These are phyloP conservation scores for Catalaphyllia jardinei DNA, from an alignment of 64 coral and sea anemone genomes.

Conservation along the genomic window DNA sequence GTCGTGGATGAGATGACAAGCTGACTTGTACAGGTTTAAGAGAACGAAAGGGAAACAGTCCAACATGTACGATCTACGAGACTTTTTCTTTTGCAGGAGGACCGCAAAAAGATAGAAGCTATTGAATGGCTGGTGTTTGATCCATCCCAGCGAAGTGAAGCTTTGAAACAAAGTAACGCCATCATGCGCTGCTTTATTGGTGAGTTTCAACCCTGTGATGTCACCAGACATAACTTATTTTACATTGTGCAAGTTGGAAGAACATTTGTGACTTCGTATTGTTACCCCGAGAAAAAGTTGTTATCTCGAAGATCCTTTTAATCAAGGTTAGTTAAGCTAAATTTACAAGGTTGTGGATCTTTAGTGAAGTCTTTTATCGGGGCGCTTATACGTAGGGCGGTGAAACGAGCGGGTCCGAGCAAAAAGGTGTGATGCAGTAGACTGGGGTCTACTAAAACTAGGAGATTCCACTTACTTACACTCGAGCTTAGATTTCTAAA, in stretches of 20 bases:
- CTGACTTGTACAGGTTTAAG: too few species aligned
- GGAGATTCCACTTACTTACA: too few species aligned
- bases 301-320: too few species aligned
- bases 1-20: background rate
- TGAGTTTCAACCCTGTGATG: background rate
- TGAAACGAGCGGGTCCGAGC: too few species aligned
- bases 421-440: too few species aligned
- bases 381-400: too few species aligned
- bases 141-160: slow-evolving; percentile 92
- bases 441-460: too few species aligned
- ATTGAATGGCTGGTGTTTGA: slow-evolving; percentile 99
- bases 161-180: slow-evolving; percentile 94
- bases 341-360: background rate
- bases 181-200: slow-evolving; percentile 98
- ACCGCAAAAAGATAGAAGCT: slow-evolving; percentile 94
- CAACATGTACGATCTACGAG: background rate
- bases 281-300: too few species aligned
- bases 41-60: too few species aligned
- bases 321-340: too few species aligned
- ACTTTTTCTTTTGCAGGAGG: slow-evolving; percentile 62
- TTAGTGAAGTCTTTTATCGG: background rate
- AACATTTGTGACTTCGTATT: background rate
- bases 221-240: background rate
- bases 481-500: too few species aligned
- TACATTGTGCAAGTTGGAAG: background rate